phyloP scores from a whole-genome alignment of 37 sponge, comb jelly and placozoan species.

The Axinella damicornis region DNA sequence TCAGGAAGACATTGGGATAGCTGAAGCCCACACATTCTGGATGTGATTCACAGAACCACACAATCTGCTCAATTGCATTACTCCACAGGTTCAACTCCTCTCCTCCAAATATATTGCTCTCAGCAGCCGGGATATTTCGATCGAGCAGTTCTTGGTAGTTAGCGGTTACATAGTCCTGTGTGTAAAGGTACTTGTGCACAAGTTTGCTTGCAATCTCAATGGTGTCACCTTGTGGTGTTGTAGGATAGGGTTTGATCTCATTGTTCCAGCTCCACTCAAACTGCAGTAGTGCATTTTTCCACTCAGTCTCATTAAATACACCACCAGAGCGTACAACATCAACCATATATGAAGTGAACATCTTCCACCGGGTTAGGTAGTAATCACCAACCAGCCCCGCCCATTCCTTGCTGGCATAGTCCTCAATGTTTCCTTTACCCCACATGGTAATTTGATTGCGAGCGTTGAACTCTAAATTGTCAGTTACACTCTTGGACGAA shows the following conservation, averaged over 20 bases:
- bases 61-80: constrained; percentile 37
- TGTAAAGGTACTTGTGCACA: constrained; percentile 30
- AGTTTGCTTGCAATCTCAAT: constrained; percentile 26
- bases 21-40: constrained; percentile 69
- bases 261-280: constrained; percentile 23
- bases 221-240: constrained; percentile 45
- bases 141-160: constrained; percentile 14
- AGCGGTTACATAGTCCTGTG: neutral
- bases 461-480: constrained; percentile 67
- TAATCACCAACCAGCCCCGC: constrained; percentile 67
- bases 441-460: constrained; percentile 87
- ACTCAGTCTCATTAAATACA: constrained; percentile 5
- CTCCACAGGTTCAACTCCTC: constrained; percentile 13
- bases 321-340: neutral
- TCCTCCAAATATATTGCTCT: constrained; percentile 13
- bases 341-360: constrained; percentile 25
- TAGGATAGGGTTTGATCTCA: constrained; percentile 37
- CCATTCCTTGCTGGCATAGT: constrained; percentile 82
- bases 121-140: constrained; percentile 8
- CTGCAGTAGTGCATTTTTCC: neutral
- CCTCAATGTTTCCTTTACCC: constrained; percentile 70
- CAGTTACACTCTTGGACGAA: neutral
- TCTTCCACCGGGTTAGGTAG: constrained; percentile 60
- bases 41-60: constrained; percentile 51
- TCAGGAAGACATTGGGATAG: constrained; percentile 4